A percentile compares a stretch with the other conserved stretches of the same genome.
Conservation (phyloP, 1,140 invertebrate species). For the Drosophila pachea region DNA sequence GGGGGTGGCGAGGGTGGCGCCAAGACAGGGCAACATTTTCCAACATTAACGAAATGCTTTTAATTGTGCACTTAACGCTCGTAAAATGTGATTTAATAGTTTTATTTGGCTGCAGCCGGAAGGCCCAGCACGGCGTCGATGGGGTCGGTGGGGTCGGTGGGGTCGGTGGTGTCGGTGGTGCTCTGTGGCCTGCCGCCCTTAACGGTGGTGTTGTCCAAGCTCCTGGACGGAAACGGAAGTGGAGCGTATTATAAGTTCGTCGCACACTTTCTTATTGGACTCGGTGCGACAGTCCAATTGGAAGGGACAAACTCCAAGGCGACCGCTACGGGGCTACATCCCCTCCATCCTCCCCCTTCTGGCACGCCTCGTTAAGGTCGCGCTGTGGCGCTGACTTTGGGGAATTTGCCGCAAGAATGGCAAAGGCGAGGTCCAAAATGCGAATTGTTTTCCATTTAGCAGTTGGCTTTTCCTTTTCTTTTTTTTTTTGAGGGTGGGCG, state of each 20-base stretch:
- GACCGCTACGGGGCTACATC: slow-evolving; percentile 4
- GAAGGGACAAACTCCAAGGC: slow-evolving; percentile 3
- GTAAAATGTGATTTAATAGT: slow-evolving; percentile 78
- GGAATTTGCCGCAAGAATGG: slow-evolving; percentile 32
- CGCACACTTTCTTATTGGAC: slow-evolving; percentile 58
- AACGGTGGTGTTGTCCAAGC: slow-evolving; percentile 8
- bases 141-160: too few species aligned
- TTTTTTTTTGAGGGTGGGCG: background rate
- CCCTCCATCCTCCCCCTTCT: background rate
- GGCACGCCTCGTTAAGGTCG: slow-evolving; percentile 13
- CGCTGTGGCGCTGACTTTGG: slow-evolving; percentile 19
- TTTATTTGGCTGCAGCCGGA: slow-evolving; percentile 28
- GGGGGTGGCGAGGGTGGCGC: background rate
- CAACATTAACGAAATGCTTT: slow-evolving; percentile 74
- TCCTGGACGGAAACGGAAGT: slow-evolving; percentile 52
- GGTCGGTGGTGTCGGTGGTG: too few species aligned
- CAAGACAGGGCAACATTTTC: slow-evolving; percentile 65
- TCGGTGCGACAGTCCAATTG: slow-evolving; percentile 44
- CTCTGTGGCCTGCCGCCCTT: background rate
- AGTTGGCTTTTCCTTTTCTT: background rate
- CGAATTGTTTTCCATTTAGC: slow-evolving; percentile 37
- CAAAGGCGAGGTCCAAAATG: slow-evolving; percentile 37
- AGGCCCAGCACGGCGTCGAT: background rate
- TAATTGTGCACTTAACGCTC: slow-evolving; percentile 77
- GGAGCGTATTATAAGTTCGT: slow-evolving; percentile 62